Conservation (phyloP, 2,113 vertebrate species). For the Rhipidura dahli region DNA sequence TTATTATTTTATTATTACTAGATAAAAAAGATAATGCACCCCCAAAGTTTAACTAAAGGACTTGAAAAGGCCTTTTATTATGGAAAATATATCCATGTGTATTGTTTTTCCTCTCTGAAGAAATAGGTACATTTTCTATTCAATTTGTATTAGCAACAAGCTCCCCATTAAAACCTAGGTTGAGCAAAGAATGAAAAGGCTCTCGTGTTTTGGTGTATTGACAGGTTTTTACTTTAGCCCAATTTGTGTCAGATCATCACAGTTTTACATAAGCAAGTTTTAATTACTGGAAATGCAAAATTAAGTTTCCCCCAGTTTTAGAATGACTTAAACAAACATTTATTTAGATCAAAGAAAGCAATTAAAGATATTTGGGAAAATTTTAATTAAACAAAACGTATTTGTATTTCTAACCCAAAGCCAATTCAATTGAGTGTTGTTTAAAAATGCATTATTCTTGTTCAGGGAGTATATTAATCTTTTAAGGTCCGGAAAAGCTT, state of each 20-base stretch:
- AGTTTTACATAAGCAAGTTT: neutral
- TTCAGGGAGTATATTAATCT: neutral
- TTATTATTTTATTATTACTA: neutral
- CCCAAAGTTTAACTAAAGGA: neutral
- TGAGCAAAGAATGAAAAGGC: neutral
- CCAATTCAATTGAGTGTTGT: neutral
- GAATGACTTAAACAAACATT: neutral
- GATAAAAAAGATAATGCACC: neutral
- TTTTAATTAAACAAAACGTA: neutral
- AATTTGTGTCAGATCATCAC: neutral
- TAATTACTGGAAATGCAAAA: neutral
- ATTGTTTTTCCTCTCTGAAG: neutral
- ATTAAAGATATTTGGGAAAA: neutral
- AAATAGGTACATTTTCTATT: neutral
- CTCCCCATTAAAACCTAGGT: neutral
- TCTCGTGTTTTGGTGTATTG: neutral
- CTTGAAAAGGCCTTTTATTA: neutral
- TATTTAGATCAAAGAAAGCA: neutral
- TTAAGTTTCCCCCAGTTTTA: neutral
- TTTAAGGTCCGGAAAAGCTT: neutral
- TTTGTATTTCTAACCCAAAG: neutral
- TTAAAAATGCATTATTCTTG: neutral
- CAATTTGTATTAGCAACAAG: neutral
- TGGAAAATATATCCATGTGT: neutral
- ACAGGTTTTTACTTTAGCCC: neutral